These are phyloP conservation scores for Lophura nycthemera DNA, from an alignment of 2,113 vertebrate species.

Conservation along the genomic window DNA sequence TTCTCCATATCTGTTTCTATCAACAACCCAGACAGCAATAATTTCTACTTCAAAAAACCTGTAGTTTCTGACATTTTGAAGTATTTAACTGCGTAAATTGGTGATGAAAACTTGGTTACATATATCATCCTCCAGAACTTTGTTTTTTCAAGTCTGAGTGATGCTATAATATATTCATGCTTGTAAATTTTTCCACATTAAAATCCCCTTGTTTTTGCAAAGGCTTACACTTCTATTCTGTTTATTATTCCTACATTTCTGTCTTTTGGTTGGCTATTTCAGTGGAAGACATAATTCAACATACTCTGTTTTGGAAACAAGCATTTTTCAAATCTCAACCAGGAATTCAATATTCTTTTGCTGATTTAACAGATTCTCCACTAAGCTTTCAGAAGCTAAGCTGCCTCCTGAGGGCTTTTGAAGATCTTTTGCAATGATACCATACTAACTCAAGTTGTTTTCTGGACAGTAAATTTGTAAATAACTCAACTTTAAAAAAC, in stretches of 20 bases:
- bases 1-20: background rate
- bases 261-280: slow-evolving; percentile 50
- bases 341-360: slow-evolving; percentile 43
- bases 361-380: slow-evolving; percentile 55
- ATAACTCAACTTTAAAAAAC: background rate
- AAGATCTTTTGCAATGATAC: slow-evolving; percentile 41
- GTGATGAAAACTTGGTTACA: background rate
- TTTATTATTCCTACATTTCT: slow-evolving; percentile 63
- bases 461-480: slow-evolving; percentile 31
- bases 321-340: slow-evolving; percentile 44
- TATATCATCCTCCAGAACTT: background rate
- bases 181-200: slow-evolving; percentile 64
- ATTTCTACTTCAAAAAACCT: background rate
- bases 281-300: slow-evolving; percentile 47
- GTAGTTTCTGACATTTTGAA: background rate
- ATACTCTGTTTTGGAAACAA: slow-evolving; percentile 50
- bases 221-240: slow-evolving; percentile 32
- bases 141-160: slow-evolving; percentile 47
- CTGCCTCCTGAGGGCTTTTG: slow-evolving; percentile 21
- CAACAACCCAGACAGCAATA: background rate
- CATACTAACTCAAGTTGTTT: slow-evolving; percentile 31
- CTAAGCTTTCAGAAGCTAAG: slow-evolving; percentile 57
- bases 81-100: background rate
- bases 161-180: slow-evolving; percentile 41
- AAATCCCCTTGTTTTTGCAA: slow-evolving; percentile 31